A percentile compares a stretch with the other conserved stretches of the same genome.
Evolutionary conservation across 2,888 invertebrate genomes (phyloP).

Genomic region (Brassicogethes aeneus): DNA sequence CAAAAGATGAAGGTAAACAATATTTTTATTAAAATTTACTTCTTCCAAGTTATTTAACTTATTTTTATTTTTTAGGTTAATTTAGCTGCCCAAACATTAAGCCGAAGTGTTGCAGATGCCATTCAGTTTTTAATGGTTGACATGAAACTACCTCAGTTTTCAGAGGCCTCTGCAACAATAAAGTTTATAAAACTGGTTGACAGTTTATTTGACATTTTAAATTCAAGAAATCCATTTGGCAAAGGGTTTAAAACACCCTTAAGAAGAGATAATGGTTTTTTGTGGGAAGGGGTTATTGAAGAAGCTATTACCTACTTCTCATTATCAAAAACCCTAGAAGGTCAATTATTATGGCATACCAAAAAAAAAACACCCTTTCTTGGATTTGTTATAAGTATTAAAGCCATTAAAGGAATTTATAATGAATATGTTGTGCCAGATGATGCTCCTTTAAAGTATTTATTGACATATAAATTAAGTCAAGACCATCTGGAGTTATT

Average conservation of each 20-base stretch:
- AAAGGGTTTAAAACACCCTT: constrained; percentile 13
- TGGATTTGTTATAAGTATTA: constrained; percentile 5
- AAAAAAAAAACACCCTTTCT: constrained; percentile 6
- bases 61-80: constrained; percentile 3
- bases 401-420: constrained; percentile 6
- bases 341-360: not conserved
- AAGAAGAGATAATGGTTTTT: constrained; percentile 2
- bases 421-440: constrained; percentile 5
- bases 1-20: constrained; percentile 2
- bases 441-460: constrained; percentile 10
- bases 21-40: constrained; percentile 1
- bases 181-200: constrained; percentile 18
- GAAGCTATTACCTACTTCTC: constrained; percentile 1
- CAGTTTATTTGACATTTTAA: constrained; percentile 20
- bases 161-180: constrained; percentile 14
- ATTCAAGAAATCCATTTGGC: constrained; percentile 14
- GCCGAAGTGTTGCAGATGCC: constrained; percentile 19
- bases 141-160: constrained; percentile 16
- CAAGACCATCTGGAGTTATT: constrained; percentile 20
- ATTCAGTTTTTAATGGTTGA: constrained; percentile 16
- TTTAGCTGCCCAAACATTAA: constrained; percentile 9
- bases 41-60: not conserved
- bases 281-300: constrained; percentile 5
- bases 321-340: not conserved
- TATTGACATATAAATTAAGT: constrained; percentile 17